phyloP scores from a whole-genome alignment of 2,797 vertebrate species.

The Enteromius unitaeniatus region DNA sequence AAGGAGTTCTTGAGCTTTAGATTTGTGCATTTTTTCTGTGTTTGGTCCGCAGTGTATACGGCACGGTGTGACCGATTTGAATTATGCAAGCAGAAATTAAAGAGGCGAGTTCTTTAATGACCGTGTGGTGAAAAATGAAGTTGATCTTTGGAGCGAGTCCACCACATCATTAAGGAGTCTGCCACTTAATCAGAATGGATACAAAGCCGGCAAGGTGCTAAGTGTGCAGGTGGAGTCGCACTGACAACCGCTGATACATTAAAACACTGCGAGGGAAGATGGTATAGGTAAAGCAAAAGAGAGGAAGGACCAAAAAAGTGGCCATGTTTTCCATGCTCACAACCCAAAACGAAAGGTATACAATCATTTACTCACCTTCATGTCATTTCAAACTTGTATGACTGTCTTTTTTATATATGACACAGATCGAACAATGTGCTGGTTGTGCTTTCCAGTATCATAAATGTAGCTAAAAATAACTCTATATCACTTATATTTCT shows the following conservation, averaged over 20 bases:
- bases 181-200: slow-evolving; percentile 75
- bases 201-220: slow-evolving; percentile 70
- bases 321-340: not conserved
- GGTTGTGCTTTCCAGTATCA: not conserved
- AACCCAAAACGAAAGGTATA: not conserved
- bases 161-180: slow-evolving; percentile 69
- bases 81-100: slow-evolving; percentile 66
- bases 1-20: not conserved
- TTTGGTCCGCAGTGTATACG: not conserved
- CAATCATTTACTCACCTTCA: not conserved
- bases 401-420: not conserved
- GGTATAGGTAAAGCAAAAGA: slow-evolving; percentile 36
- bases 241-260: slow-evolving; percentile 66
- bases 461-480: not conserved
- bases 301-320: not conserved
- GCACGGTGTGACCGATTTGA: slow-evolving; percentile 64
- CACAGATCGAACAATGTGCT: not conserved
- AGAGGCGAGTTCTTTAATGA: slow-evolving; percentile 72
- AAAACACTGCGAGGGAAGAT: slow-evolving; percentile 49
- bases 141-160: slow-evolving; percentile 78
- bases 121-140: slow-evolving; percentile 76
- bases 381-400: not conserved
- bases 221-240: slow-evolving; percentile 67
- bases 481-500: not conserved
- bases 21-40: not conserved